These are phyloP conservation scores for Microcaecilia unicolor DNA, from an alignment of 2,797 vertebrate genomes.

Conservation along the genomic window DNA sequence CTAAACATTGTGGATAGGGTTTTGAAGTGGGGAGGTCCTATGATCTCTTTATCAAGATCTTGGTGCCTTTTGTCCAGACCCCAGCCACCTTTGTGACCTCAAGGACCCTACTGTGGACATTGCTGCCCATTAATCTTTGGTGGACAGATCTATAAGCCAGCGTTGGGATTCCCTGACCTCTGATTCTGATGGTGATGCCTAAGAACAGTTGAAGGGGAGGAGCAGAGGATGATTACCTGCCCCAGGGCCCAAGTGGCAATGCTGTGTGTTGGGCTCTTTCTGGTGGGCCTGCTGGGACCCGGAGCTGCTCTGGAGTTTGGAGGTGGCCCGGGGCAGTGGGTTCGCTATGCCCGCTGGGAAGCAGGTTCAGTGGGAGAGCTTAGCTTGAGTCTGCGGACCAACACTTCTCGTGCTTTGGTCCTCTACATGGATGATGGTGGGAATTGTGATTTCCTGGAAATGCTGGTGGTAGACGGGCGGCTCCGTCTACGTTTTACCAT, in stretches of 20 bases:
- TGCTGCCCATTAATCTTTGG: too few relatives aligned
- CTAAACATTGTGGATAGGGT: too few relatives aligned
- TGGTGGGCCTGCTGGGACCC: slow-evolving; percentile 35
- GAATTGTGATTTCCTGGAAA: slow-evolving; percentile 91
- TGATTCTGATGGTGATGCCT: too few relatives aligned
- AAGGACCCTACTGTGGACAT: neutral
- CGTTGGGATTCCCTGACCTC: too few relatives aligned
- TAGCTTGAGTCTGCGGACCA: slow-evolving; percentile 83
- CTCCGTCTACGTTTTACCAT: slow-evolving; percentile 83
- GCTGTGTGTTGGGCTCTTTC: slow-evolving; percentile 15
- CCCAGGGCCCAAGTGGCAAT: neutral
- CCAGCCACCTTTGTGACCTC: neutral
- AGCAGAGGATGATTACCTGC: slow-evolving; percentile 12
- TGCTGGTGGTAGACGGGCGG: slow-evolving; percentile 71
- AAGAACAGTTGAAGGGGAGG: slow-evolving; percentile 7
- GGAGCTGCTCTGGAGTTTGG: slow-evolving; percentile 71
- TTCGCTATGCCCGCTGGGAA: slow-evolving; percentile 83
- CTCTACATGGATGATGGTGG: slow-evolving; percentile 90
- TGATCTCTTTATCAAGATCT: too few relatives aligned
- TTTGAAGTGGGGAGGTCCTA: too few relatives aligned
- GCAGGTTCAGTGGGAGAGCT: slow-evolving; percentile 70
- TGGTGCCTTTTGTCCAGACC: too few relatives aligned
- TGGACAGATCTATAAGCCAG: too few relatives aligned
- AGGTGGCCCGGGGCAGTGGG: slow-evolving; percentile 86
- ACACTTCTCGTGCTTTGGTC: slow-evolving; percentile 73